phyloP scores from a whole-genome alignment of 2,888 invertebrate genomes.

The Athalia cordata region DNA sequence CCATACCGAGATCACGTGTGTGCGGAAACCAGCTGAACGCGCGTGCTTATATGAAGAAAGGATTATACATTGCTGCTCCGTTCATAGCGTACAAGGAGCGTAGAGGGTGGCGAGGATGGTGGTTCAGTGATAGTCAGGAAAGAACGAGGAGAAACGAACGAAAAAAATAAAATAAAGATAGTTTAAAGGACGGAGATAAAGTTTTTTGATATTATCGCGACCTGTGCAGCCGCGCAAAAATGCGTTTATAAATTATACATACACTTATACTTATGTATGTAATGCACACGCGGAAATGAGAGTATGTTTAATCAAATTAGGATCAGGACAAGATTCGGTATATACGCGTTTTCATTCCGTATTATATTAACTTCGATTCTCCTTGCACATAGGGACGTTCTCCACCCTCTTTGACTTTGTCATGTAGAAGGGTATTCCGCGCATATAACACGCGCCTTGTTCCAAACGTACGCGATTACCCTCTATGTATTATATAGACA shows the following conservation, averaged over 20 bases:
- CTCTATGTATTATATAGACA: no score
- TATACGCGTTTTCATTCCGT: not conserved
- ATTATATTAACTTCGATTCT: not conserved
- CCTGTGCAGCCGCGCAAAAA: not conserved
- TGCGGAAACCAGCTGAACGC: not conserved
- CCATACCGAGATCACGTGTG: not conserved
- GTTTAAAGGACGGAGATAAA: no score
- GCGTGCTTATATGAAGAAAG: not conserved
- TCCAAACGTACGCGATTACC: no score
- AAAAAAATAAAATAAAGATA: no score
- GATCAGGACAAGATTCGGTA: not conserved
- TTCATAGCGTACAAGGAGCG: no score
- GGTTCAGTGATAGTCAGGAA: no score
- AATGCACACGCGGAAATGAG: not conserved
- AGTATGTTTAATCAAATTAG: not conserved
- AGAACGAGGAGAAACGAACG: no score
- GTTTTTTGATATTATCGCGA: not conserved
- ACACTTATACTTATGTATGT: not conserved
- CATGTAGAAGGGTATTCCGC: no score
- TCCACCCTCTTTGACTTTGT: no score
- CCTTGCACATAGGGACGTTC: no score
- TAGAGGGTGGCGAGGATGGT: no score
- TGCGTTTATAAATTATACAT: not conserved
- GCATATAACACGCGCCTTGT: no score
- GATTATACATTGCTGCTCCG: constrained; percentile 2